Conservation (phyloP, 1,140 invertebrate species). For the Neelides sp. region DNA sequence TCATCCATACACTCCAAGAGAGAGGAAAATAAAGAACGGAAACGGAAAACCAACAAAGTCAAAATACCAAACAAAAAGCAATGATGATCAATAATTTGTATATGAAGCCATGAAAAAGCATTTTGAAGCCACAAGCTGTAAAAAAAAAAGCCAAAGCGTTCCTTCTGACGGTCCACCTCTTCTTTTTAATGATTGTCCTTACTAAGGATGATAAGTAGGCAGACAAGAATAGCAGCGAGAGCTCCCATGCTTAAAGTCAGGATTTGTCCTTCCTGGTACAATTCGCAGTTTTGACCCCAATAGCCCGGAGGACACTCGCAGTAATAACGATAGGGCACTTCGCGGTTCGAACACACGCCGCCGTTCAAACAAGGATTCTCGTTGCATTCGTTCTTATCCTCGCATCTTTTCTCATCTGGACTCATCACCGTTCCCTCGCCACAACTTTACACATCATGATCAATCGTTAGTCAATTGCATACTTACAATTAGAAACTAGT, state of each 20-base stretch:
- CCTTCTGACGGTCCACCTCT: too few species aligned
- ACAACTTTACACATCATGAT: slow-evolving; percentile 48
- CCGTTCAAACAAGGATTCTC: slow-evolving; percentile 83
- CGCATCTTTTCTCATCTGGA: slow-evolving; percentile 74
- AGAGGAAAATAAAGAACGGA: too few species aligned
- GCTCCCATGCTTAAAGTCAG: slow-evolving; percentile 86
- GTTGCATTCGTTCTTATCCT: slow-evolving; percentile 86
- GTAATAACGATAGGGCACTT: slow-evolving; percentile 64
- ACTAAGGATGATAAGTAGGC: slow-evolving; percentile 87
- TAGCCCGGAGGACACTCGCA: slow-evolving; percentile 71
- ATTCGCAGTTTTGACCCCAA: slow-evolving; percentile 85
- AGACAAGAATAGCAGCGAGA: slow-evolving; percentile 80
- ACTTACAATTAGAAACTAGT: too few species aligned
- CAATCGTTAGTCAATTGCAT: too few species aligned
- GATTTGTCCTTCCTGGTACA: slow-evolving; percentile 80
- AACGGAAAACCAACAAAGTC: too few species aligned
- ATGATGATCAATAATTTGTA: too few species aligned
- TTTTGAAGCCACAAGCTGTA: too few species aligned
- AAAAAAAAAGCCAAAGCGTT: too few species aligned
- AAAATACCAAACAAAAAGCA: too few species aligned
- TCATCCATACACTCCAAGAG: too few species aligned
- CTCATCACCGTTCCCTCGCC: slow-evolving; percentile 78
- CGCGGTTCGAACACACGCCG: slow-evolving; percentile 74
- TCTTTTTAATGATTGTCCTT: too few species aligned
- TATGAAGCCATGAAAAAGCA: too few species aligned